Evolutionary conservation across 1,140 invertebrate genomes (phyloP), one percentile per base, ranked within the genome.

Genomic region (Drosophila subpulchrella): DNA sequence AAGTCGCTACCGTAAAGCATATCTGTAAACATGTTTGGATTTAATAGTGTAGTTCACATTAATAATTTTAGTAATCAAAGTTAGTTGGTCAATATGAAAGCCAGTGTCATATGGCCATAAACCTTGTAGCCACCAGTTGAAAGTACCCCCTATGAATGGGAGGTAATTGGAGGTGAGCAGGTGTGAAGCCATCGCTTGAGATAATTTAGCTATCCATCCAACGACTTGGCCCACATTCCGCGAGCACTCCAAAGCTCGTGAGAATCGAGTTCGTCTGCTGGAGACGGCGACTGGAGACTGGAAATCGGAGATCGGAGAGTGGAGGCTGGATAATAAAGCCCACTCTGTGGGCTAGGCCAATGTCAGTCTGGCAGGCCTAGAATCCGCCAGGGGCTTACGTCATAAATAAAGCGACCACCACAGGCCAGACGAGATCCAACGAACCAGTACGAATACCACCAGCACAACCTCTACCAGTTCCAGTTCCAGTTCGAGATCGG

Each of bases 311-410:
- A 34, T 6, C 32, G 7, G 27, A 27, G 27, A 27, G 27, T 27
- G 27, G 27, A 27, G 27, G 27, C 27, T 27, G 27, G 7, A 10
- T 34, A 50, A 30, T 10, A 20, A 20, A 20, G 20, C 20, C 20
- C 20, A 15, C 27, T 13, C 38, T 38, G 38, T 58, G 36, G 57
- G 56, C 51, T 73, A 56, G 59, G 71, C 59, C 72, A 75, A 75
- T 75, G 72, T 50, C 72, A 75, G 55, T 60, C 60, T 32, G 56
- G 44, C 51, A 27, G 46, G 34, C 34, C 47, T 75, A 75, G 71
- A 75, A 75, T 50, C 59, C 60, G 72, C 51, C 70, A 74, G 38
- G 44, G 72, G 58, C 70, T 75, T 75, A 56, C 70, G 72, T 75
- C 70, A 75, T 75, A 74, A 74, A 74, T 55, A 70, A 32, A 55